A percentile compares a stretch with the other conserved stretches of the same genome.
Conservation (phyloP, 2,888 invertebrate genomes). For the Nematopogon swammerdamellus region DNA sequence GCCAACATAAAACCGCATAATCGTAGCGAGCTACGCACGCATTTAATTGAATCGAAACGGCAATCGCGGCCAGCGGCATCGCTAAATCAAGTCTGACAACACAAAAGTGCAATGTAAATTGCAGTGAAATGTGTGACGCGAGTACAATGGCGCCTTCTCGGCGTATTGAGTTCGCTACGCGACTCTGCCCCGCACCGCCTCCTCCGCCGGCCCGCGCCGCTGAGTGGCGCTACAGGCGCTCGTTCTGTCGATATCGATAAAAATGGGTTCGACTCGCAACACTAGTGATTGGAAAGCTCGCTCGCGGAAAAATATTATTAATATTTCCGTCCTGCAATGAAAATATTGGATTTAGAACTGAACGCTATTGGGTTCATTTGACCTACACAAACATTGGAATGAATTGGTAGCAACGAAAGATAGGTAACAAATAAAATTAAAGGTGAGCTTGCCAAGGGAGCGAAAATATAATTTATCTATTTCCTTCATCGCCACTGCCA, state of each 20-base stretch:
- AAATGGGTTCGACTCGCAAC: not conserved
- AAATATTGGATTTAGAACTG: too few species aligned
- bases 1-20: too few species aligned
- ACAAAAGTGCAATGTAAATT: slow-evolving; percentile 11
- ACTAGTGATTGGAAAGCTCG: not conserved
- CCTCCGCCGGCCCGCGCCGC: not conserved
- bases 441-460: too few species aligned
- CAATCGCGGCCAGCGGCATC: slow-evolving; percentile 19
- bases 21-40: too few species aligned
- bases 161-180: slow-evolving; percentile 8
- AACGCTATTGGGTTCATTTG: too few species aligned
- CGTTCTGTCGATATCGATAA: not conserved
- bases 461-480: too few species aligned
- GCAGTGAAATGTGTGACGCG: slow-evolving; percentile 19
- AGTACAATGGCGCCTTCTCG: slow-evolving; percentile 16
- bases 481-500: too few species aligned
- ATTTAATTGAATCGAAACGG: not conserved
- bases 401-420: too few species aligned
- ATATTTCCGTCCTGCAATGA: too few species aligned
- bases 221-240: not conserved
- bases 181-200: not conserved
- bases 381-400: too few species aligned
- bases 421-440: too few species aligned
- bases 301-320: not conserved
- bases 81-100: slow-evolving; percentile 25